Base-by-base conservation (phyloP, 2,888 invertebrate species). In the Bhutanitis thaidina region DNA sequence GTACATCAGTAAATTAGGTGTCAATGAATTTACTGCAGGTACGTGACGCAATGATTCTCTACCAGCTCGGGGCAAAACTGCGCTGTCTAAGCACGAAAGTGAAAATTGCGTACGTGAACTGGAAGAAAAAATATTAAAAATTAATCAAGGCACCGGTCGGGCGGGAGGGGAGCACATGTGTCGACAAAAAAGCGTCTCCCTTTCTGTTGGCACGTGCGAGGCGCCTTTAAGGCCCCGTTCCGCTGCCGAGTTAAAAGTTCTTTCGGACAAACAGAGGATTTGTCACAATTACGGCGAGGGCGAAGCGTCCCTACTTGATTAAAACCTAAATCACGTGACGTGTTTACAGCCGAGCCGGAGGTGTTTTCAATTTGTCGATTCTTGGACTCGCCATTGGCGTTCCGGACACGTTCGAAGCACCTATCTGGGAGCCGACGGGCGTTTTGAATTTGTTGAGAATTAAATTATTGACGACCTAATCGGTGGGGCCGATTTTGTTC, bases 291-390 rank as follows among this genome's bases (percentile, higher is more conserved):
- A 89, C 88, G 83, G 73, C 78, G 71, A 71, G 80, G 80, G 77
- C 76, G 79, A 80, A 71, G 83, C 81, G 88, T 83, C 86, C 87
- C 86, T 83, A 82, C 87, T 89, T 89, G 89, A 89, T 89, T 89
- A 89, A 89, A 89, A 88, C 88, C 89, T 89, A 89, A 89, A 89
- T 89, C 89, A 89, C 89, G 89, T 88, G 89, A 88, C 89, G 87
- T 88, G 89, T 89, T 88, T 89, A 89, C 89, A 88, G 87, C 84
- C 79, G 62, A 80, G 80, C 83, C 83, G 78, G 84, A 88, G 88
- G 88, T 88, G 88, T 89, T 88, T 88, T 88, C 88, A 89, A 88
- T 89, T 89, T 88, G 85, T 79, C 81, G 80, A 84, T 81, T 84
- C 73, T 81, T 77, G 74, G 79, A 77, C 70, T 71, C 65, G 76